Base-by-base conservation (phyloP, 2,888 invertebrate species). In the Lasioglossum pauxillum region DNA sequence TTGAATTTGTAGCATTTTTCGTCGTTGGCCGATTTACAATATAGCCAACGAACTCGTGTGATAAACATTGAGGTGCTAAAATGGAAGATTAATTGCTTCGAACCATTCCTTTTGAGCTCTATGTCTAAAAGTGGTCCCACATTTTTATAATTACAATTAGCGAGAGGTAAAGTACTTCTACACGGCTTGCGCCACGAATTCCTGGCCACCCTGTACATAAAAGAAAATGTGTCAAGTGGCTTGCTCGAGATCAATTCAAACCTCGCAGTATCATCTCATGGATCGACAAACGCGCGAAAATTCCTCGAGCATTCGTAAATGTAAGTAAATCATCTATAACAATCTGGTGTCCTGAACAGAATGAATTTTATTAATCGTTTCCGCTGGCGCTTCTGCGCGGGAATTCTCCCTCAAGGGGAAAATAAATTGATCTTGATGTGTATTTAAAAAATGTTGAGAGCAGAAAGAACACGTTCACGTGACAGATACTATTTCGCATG, bases 151-250 rank as follows among this genome's bases (percentile, higher is more conserved):
- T 71, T 71, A 41, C 41, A 41, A 41, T 71, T 71, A 71, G 41
- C 14, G 71, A 71, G 41, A n/a, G 41, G 12, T 8, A 41, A 71
- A 71, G 41, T 41, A 41, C 5, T 71, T 12, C 14, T 38, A 23
- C 23, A 41, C n/a, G 10, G 41, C 71, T 71, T 14, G 41, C 12
- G 2, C 71, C 71, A 71, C n/a, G 71, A 71, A 71, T 71, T 71
- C 71, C 12, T 14, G 41, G 14, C 38, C 71, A 71, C 71, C 71
- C n/a, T n/a, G 41, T 71, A 41, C 14, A 41, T 71, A n/a, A 41
- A 41, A 71, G 71, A 71, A 71, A 41, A 71, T n/a, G n/a, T 71
- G 71, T 71, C 71, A 71, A 71, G 71, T 71, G 41, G n/a, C 38
- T 5, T 41, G 5, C 69, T 27, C 3, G 38, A 69, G 60, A 44